phyloP scores from a whole-genome alignment of 1,140 invertebrate species.

The Leptestheria dahalacensis region DNA sequence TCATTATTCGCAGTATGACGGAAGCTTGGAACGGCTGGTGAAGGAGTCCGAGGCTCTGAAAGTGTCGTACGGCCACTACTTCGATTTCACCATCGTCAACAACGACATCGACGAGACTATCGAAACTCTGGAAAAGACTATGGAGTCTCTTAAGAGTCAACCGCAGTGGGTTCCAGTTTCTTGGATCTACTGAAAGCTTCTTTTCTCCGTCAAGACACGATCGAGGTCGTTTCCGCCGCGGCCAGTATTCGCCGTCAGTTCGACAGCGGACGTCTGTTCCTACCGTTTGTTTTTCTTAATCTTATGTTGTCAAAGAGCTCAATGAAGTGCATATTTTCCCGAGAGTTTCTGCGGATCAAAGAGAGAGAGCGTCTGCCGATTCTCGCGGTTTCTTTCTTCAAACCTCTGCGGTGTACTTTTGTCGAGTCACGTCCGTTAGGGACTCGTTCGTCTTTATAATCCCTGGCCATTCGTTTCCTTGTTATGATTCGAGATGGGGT shows the following conservation, averaged over 20 bases:
- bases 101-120: slow-evolving; percentile 99
- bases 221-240: background rate
- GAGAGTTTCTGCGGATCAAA: no score
- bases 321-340: no score
- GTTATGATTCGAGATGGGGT: no score
- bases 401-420: no score
- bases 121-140: slow-evolving; percentile 69
- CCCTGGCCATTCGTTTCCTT: no score
- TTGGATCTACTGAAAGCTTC: slow-evolving; percentile 74
- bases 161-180: slow-evolving; percentile 91
- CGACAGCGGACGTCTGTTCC: background rate
- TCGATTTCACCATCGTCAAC: slow-evolving; percentile 95
- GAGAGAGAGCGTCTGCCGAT: no score
- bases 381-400: no score
- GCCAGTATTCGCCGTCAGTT: background rate
- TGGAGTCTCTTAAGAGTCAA: slow-evolving; percentile 73
- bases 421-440: no score
- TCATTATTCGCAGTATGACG: slow-evolving; percentile 95
- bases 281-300: no score
- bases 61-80: slow-evolving; percentile 92
- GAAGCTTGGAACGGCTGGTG: slow-evolving; percentile 83
- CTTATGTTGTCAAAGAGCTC: no score
- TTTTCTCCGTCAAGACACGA: slow-evolving; percentile 14
- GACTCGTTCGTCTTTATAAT: no score
- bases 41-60: slow-evolving; percentile 91